Percentiles rank a stretch among this genome's conserved stretches.
phyloP scores from a whole-genome alignment of 1,140 invertebrate genomes.

The Helicoverpa zea region DNA sequence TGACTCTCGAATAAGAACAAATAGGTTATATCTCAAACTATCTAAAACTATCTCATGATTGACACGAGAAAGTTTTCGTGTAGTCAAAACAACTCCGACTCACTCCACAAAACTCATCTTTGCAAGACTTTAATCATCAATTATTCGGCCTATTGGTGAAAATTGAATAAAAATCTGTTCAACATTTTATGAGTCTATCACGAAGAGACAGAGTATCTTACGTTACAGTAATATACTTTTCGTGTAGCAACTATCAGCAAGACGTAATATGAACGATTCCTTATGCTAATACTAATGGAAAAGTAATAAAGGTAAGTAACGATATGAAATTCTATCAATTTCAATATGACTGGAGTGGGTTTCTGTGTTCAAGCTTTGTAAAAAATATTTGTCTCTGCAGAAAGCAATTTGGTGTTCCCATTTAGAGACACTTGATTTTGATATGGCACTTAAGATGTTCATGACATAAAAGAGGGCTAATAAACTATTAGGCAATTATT shows the following conservation, averaged over 20 bases:
- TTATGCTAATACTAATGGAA: slow-evolving; percentile 58
- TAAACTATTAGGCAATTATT: too few relatives aligned
- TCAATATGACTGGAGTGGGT: slow-evolving; percentile 46
- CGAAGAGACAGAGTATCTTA: not conserved
- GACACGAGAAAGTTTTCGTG: too few relatives aligned
- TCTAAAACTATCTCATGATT: too few relatives aligned
- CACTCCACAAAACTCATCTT: too few relatives aligned
- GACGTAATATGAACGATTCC: not conserved
- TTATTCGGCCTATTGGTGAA: too few relatives aligned
- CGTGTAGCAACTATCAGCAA: not conserved
- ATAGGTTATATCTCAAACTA: too few relatives aligned
- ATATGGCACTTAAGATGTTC: not conserved
- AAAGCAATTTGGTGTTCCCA: slow-evolving; percentile 25
- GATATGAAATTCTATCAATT: slow-evolving; percentile 53
- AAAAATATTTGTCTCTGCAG: slow-evolving; percentile 22
- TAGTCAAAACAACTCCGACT: too few relatives aligned
- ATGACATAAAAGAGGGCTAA: too few relatives aligned
- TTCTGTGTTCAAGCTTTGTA: slow-evolving; percentile 24
- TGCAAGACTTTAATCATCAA: too few relatives aligned
- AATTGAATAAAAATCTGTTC: too few relatives aligned
- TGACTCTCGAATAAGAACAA: too few relatives aligned
- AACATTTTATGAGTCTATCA: too few relatives aligned
- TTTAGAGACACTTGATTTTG: not conserved
- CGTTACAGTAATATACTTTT: not conserved
- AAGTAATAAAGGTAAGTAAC: slow-evolving; percentile 52